Percentiles rank a stretch among this genome's conserved stretches.
Conservation (phyloP, 1,140 invertebrate genomes). For the Drosophila sturtevanti region DNA sequence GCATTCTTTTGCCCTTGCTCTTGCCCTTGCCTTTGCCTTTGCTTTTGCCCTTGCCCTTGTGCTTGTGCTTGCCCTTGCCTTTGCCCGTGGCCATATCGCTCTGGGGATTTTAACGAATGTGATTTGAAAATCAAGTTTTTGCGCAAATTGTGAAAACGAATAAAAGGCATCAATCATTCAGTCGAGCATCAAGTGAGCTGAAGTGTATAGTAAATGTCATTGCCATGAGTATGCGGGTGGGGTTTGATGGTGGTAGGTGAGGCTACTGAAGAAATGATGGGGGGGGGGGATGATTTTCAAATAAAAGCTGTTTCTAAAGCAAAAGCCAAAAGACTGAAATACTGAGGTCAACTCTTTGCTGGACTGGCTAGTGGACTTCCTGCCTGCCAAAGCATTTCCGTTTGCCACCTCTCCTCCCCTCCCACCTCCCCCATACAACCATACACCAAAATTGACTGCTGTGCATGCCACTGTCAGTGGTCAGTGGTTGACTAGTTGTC, state of each 20-base stretch:
- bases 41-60: background rate
- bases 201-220: constrained; percentile 79
- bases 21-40: background rate
- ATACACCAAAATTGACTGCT: background rate
- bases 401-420: constrained; percentile 4
- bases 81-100: constrained; percentile 14
- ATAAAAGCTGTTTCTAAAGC: too few species aligned
- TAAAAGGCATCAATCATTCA: constrained; percentile 80
- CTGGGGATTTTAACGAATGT: constrained; percentile 64
- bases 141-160: constrained; percentile 63
- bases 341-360: background rate
- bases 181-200: constrained; percentile 68
- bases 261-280: too few species aligned
- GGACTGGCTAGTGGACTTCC: constrained; percentile 48
- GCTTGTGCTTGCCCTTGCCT: background rate
- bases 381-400: constrained; percentile 63
- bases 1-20: too few species aligned
- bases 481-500: constrained; percentile 27
- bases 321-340: background rate
- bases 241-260: background rate
- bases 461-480: background rate
- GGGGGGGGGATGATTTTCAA: background rate
- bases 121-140: constrained; percentile 73
- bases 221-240: constrained; percentile 37
- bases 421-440: too few species aligned